Evolutionary conservation across 2,888 invertebrate genomes (phyloP), one percentile per base, ranked within the genome.

Genomic region (Cosmopolites sordidus): DNA sequence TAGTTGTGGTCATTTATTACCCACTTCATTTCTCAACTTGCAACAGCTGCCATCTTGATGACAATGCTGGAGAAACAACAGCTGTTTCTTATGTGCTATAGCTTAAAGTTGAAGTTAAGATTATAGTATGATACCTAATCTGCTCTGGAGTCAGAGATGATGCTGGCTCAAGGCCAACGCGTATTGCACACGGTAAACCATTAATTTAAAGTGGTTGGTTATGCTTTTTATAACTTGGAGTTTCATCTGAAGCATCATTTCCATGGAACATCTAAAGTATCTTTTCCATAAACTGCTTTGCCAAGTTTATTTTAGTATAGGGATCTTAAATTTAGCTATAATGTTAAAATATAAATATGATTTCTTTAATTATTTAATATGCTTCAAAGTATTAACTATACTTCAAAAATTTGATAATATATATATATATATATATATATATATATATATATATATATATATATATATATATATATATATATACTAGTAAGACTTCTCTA

Each of bases 61-160:
- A 54, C 47, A 55, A 51, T 55, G 40, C 55, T 47, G 47, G 47
- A 50, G 44, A 55, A 54, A 55, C 55, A 55, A 55, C 55, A 55
- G 55, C 55, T 55, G 50, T 55, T 55, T 51, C 51, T 51, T 55
- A 55, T 50, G 55, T 51, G 55, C 51, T 55, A 55, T 51, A 47
- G 55, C 55, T 50, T 37, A 51, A 55, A 55, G 51, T 55, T 50
- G 47, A 55, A 55, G 50, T 51, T 55, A 51, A n/a, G 55, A 51
- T 51, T 55, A 55, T 47, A 55, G 51, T 47, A 47, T 55, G 63
- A 60, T 62, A 65, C 63, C 66, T 66, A 66, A 68, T 68, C 65
- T 67, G 65, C 64, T 66, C 65, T 65, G 65, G 64, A 64, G 64
- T 63, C 64, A 61, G 60, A 63, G 63, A 64, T 64, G 64, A 59